phyloP scores from a whole-genome alignment of 1,140 invertebrate genomes.

The Diuraphis noxia region DNA sequence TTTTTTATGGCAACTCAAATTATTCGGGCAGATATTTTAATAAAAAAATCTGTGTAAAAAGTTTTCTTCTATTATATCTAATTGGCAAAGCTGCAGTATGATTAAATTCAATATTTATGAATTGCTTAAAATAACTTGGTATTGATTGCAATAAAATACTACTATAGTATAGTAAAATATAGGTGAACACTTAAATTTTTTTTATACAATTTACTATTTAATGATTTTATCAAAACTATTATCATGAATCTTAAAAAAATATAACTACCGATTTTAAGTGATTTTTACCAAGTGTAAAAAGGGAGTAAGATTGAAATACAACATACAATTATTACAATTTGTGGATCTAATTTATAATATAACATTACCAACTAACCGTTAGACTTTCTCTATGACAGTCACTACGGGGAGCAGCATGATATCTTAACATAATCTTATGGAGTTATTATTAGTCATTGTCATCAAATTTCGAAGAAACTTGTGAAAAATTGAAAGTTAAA shows the following conservation, averaged over 20 bases:
- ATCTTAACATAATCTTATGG: slow-evolving; percentile 5
- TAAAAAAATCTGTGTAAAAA: no score
- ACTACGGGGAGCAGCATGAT: background rate
- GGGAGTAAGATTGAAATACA: background rate
- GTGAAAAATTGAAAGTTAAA: background rate
- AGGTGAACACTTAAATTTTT: no score
- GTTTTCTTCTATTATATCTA: no score
- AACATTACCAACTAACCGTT: background rate
- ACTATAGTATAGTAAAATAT: no score
- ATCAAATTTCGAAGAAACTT: background rate
- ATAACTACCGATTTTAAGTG: background rate
- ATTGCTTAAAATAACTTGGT: no score
- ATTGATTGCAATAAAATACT: no score
- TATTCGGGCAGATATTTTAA: no score
- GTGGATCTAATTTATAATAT: background rate
- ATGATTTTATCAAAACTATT: background rate
- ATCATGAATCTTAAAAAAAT: background rate
- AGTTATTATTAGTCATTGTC: background rate
- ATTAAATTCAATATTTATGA: no score
- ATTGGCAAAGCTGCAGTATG: no score
- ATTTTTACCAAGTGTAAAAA: background rate
- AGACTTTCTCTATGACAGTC: background rate
- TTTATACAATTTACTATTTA: no score
- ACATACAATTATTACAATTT: background rate
- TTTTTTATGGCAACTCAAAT: no score